phyloP scores from a whole-genome alignment of 2,888 invertebrate species.

The Spisula solida region DNA sequence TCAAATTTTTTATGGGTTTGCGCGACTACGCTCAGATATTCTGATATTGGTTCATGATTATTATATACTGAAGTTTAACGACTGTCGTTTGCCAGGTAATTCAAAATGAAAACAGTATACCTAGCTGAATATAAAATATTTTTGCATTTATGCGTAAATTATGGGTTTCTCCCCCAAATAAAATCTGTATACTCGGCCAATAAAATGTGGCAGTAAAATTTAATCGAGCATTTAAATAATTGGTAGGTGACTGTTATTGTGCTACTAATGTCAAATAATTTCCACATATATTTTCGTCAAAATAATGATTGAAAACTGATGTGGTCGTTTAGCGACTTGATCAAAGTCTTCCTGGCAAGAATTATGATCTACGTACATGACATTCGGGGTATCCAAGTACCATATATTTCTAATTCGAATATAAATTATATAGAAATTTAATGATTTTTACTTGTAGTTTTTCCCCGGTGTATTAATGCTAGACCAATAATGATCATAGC shows the following conservation, averaged over 20 bases:
- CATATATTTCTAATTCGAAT: neutral
- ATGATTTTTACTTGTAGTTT: conserved; percentile 7
- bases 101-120: conserved; percentile 55
- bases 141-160: conserved; percentile 65
- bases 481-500: neutral
- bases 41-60: conserved; percentile 53
- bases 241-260: conserved; percentile 63
- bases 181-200: conserved; percentile 59
- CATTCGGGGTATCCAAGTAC: neutral
- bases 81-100: conserved; percentile 36
- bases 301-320: conserved; percentile 57
- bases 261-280: conserved; percentile 70
- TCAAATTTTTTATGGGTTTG: conserved; percentile 34
- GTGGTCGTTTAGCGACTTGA: conserved; percentile 10
- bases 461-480: neutral
- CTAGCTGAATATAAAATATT: conserved; percentile 54
- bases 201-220: conserved; percentile 66
- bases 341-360: neutral
- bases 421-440: conserved; percentile 17
- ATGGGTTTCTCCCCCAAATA: conserved; percentile 52
- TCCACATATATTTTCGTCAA: conserved; percentile 52
- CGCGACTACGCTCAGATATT: conserved; percentile 42
- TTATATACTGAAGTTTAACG: conserved; percentile 55
- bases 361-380: neutral
- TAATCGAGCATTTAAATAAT: conserved; percentile 73